Evolutionary conservation across 2,888 invertebrate genomes (phyloP), one percentile per base, ranked within the genome.

Genomic region (Pristionchus fissidentatus): DNA sequence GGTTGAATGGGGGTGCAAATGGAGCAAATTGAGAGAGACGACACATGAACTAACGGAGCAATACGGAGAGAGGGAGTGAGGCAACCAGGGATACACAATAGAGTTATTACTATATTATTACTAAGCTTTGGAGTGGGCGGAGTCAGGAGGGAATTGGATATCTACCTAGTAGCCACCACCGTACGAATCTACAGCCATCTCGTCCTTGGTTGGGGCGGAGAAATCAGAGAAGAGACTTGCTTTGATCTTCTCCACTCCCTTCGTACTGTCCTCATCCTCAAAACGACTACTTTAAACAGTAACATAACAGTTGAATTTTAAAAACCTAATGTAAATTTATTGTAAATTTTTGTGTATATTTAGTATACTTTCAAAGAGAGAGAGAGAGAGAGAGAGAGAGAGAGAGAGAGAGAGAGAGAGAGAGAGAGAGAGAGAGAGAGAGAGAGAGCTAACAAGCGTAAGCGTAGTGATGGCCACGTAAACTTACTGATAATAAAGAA

Each of bases 161-260:
- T 41, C 22, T 38, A 38, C 41, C 35, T 29, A 78, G 29, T 78
- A 78, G n/a, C n/a, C n/a, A n/a, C n/a, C n/a, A n/a, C 52, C 32
- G 52, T 52, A 78, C 35, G 32, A 29, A 29, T 32, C 70, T 38
- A 13, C 19, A 26, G 79, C 0, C 1, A 49, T 19, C 32, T 46
- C 80, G 32, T 81, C 80, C 32, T 81, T 46, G 22, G 43, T 81
- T n/a, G n/a, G n/a, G n/a, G n/a, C n/a, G 35, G 22, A 22, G 55
- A 73, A 83, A 41, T 83, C 83, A 2, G 70, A 66, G 70, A 83
- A 52, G 26, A 83, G 55, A 2, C 26, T 29, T 15, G 70, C 41
- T 41, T 83, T 83, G 83, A 83, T 83, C 73, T 83, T 83, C 35
- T 66, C 41, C 22, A 83, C 55, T 41, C 73, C 83, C 7, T 52